Evolutionary conservation across 2,888 invertebrate genomes (phyloP), one percentile per base, ranked within the genome.

Genomic region (Philhelius pedissequus): DNA sequence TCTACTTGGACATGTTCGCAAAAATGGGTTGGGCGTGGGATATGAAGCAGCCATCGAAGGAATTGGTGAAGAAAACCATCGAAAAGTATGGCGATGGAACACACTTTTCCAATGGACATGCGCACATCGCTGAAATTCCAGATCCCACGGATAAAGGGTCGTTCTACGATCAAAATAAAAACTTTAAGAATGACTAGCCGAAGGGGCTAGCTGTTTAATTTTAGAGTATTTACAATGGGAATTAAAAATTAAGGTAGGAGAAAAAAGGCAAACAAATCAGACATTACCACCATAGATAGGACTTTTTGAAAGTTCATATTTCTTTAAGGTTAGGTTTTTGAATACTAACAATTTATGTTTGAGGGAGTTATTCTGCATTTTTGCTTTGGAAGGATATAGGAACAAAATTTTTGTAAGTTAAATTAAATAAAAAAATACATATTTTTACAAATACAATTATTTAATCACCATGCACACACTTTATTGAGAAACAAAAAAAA

Each of bases 21-120:
- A 92, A 92, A 88, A 91, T 96, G 52, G 95, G 94, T 43, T 96
- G 95, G 94, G 97, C 95, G 0, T 96, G 96, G 90, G 96, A 97
- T 89, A 90, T 96, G 88, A 95, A 95, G 89, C 90, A 93, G 70
- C 94, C 95, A 0, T 94, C 95, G 0, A 91, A 92, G 9, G 92
- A 93, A 20, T 92, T 94, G 11, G 92, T 93, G 0, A 90, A 91
- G 30, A 93, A 93, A 56, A 93, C 93, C 32, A 94, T 95, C 6
- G 93, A 93, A 83, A 93, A 93, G 76, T 90, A 90, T 60, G 92
- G 92, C 38, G 92, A 92, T 86, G 92, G 92, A 22, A 88, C 89
- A 1, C 91, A 92, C 86, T 87, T 88, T 0, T 88, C 88, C 0
- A 86, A 88, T n/a, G 90, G 90, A 0, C 88, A 90, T 77, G 56